Evolutionary conservation across 2,888 invertebrate species (phyloP).

Genomic region (Xylophagus ater): DNA sequence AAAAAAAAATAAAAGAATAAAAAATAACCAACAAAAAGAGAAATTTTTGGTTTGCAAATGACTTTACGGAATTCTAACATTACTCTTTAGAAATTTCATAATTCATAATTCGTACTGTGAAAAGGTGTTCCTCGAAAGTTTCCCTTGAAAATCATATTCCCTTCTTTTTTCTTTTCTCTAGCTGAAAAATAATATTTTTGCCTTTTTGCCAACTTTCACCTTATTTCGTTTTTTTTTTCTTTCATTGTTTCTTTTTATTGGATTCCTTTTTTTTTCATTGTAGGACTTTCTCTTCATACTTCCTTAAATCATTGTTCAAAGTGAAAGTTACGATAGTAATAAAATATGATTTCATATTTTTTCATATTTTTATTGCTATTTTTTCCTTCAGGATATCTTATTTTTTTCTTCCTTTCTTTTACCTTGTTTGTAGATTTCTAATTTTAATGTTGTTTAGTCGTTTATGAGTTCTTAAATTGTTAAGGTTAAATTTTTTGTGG

Average conservation of each 20-base stretch:
- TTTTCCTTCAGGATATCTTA: too few relatives aligned
- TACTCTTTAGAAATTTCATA: conserved; percentile 13
- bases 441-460: too few relatives aligned
- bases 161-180: neutral
- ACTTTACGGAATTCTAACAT: conserved; percentile 11
- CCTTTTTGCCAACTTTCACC: conserved; percentile 12
- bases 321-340: conserved; percentile 16
- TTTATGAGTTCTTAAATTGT: too few relatives aligned
- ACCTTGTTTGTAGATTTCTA: too few relatives aligned
- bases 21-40: neutral
- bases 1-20: neutral
- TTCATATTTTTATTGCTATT: conserved; percentile 10
- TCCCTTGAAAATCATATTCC: conserved; percentile 1
- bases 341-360: conserved; percentile 18
- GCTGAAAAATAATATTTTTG: too few relatives aligned
- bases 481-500: too few relatives aligned
- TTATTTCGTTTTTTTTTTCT: conserved; percentile 3
- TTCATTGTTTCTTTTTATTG: conserved; percentile 1
- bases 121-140: conserved; percentile 13
- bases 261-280: neutral
- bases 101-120: conserved; percentile 9
- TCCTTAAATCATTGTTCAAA: conserved; percentile 13
- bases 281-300: conserved; percentile 3
- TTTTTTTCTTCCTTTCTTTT: too few relatives aligned
- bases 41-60: conserved; percentile 12